Conservation (phyloP, 2,888 invertebrate genomes). For the Druceiella hillmani region DNA sequence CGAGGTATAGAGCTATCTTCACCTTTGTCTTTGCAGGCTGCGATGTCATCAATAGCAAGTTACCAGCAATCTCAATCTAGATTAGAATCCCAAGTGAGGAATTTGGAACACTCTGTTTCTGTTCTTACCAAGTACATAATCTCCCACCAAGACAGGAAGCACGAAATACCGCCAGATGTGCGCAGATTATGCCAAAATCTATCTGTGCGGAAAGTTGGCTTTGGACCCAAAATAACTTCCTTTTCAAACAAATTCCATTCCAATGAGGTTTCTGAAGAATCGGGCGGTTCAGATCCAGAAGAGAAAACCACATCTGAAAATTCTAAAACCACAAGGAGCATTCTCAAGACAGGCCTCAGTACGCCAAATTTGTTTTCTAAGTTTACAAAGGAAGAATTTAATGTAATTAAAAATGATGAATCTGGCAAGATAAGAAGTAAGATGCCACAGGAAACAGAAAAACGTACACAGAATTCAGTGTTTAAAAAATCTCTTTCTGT, state of each 20-base stretch:
- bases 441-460: constrained; percentile 32
- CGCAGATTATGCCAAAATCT: constrained; percentile 66
- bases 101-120: constrained; percentile 67
- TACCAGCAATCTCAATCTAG: constrained; percentile 58
- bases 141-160: constrained; percentile 57
- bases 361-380: constrained; percentile 44
- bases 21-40: constrained; percentile 46
- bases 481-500: constrained; percentile 47
- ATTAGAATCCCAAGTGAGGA: constrained; percentile 66
- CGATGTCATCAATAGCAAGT: constrained; percentile 61
- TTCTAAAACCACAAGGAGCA: constrained; percentile 33
- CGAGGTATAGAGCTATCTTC: no score
- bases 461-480: constrained; percentile 30
- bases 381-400: constrained; percentile 32
- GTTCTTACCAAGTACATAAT: constrained; percentile 70
- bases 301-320: constrained; percentile 32
- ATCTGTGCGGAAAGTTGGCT: constrained; percentile 36
- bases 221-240: constrained; percentile 38
- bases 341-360: constrained; percentile 37
- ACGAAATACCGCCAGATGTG: constrained; percentile 69
- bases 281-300: constrained; percentile 36
- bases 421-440: no score
- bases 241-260: constrained; percentile 38
- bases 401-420: constrained; percentile 28
- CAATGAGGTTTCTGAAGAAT: constrained; percentile 35